A percentile compares a stretch with the other conserved stretches of the same genome.
Conservation (phyloP, 2,888 invertebrate species). For the Opisthograptis luteolata region DNA sequence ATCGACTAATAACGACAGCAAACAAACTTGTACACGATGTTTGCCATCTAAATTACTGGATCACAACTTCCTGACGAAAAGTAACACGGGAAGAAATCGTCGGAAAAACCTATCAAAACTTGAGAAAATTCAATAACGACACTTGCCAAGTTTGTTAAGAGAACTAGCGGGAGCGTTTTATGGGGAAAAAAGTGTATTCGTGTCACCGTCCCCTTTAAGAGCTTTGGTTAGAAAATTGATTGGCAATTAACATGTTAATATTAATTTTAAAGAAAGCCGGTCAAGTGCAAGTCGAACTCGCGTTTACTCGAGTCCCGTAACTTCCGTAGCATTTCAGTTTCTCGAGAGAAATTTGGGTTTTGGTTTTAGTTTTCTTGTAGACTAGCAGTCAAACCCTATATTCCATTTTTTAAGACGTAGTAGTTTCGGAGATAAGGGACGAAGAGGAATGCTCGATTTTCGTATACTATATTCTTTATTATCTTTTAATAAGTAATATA, state of each 20-base stretch:
- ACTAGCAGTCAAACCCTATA: no score
- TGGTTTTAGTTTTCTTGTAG: no score
- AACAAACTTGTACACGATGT: constrained; percentile 43
- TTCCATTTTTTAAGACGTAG: no score
- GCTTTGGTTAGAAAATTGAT: constrained; percentile 4
- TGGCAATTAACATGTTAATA: constrained; percentile 18
- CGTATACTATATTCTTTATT: no score
- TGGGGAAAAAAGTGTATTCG: constrained; percentile 71
- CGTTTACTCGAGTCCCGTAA: no score
- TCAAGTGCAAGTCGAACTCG: no score
- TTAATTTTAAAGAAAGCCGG: constrained; percentile 8
- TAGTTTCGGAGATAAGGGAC: no score
- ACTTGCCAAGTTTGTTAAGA: constrained; percentile 81
- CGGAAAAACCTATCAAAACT: constrained; percentile 84
- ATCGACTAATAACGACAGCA: constrained; percentile 22
- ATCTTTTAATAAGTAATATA: no score
- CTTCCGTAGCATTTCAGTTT: no score
- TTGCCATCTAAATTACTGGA: constrained; percentile 69
- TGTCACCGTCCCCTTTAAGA: constrained; percentile 52
- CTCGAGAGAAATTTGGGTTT: no score
- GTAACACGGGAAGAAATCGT: constrained; percentile 74
- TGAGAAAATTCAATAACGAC: constrained; percentile 83
- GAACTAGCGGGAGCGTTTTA: constrained; percentile 77
- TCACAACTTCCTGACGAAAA: constrained; percentile 63
- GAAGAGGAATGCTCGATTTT: no score